Base-by-base conservation (phyloP, 2,113 vertebrate species). In the Phainopepla nitens region DNA sequence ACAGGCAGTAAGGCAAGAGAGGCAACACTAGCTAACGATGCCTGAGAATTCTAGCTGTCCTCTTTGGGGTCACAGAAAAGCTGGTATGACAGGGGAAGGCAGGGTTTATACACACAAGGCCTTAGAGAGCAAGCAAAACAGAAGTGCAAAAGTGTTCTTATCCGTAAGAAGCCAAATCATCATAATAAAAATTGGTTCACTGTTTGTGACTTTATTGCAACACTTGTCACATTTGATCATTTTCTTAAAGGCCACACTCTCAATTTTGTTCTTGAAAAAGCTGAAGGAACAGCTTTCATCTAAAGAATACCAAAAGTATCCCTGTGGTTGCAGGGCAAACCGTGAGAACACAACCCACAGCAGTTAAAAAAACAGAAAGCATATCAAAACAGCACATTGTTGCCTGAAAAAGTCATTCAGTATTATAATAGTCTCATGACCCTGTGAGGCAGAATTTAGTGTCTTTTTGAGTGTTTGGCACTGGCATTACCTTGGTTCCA, bases 341-440 rank as follows among this genome's bases (percentile, higher is more conserved):
- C 27, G 13, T 93, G 90, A 96, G 72, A 96, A 85, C 69, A 80
- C 51, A 93, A 94, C 76, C 71, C 85, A 90, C 78, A 96, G 79
- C 75, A 73, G 54, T 78, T 75, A 64, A 79, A 92, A 93, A 95
- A 91, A 0, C 60, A 87, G 69, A 95, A 89, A 84, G 87, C 42
- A 92, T 91, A 96, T 94, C 87, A 93, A 80, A 95, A 73, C 61
- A 93, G 50, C 24, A 57, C 56, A 58, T 44, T 0, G 0, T 54
- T 70, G 58, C 76, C 64, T 92, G 60, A 95, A 88, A 95, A 88
- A 83, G 36, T 42, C 66, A 81, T 1, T 8, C 31, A 86, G 45
- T 66, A 65, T 45, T 94, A 21, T 13, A 94, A 70, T n/a, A 79
- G n/a, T 17, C 29, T 86, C 60, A 86, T 19, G 24, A 83, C 41